Conservation (phyloP, 2,797 vertebrate species). For the Clarias pachynema region DNA sequence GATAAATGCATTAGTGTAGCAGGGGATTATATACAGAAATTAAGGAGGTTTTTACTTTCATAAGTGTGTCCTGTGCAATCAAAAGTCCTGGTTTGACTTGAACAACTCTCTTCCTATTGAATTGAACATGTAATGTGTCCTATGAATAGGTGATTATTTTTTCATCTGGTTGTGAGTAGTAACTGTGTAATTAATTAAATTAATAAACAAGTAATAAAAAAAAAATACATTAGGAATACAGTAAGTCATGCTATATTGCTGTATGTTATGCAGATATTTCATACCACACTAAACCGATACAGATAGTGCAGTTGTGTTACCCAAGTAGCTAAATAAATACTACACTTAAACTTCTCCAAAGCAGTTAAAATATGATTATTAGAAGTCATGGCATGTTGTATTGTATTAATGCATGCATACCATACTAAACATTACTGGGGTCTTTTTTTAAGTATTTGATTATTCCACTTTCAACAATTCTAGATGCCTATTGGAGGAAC, state of each 20-base stretch:
- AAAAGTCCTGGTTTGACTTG: no score
- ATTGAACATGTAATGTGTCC: not conserved
- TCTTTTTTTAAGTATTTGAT: not conserved
- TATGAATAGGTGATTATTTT: not conserved
- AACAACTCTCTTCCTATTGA: not conserved
- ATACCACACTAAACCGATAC: not conserved
- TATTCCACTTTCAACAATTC: not conserved
- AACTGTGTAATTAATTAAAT: not conserved
- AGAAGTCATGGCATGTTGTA: not conserved
- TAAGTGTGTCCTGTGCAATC: no score
- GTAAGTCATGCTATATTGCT: not conserved
- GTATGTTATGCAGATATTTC: not conserved
- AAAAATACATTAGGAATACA: not conserved
- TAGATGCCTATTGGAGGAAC: not conserved
- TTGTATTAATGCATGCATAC: not conserved
- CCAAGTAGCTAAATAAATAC: not conserved
- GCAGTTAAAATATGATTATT: not conserved
- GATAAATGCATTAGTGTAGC: no score
- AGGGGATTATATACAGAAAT: no score
- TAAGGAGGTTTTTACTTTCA: no score
- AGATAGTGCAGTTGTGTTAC: not conserved
- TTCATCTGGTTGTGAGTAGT: not conserved
- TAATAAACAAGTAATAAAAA: no score
- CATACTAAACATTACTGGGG: not conserved
- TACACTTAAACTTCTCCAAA: not conserved